Evolutionary conservation across 2,888 invertebrate species (phyloP), one percentile per base, ranked within the genome.

Genomic region (Yponomeuta evonymella): DNA sequence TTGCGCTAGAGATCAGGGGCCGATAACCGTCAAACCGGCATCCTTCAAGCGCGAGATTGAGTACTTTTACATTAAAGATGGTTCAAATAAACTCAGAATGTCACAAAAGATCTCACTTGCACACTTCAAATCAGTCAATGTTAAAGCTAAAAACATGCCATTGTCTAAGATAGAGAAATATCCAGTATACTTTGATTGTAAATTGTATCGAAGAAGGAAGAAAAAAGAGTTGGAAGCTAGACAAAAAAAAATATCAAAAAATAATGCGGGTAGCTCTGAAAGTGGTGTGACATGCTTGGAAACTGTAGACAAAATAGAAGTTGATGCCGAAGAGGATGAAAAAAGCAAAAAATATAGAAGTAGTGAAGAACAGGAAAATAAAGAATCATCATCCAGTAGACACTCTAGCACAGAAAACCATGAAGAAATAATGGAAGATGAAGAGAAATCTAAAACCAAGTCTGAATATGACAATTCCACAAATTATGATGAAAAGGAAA

Each of bases 131-230:
- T 86, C 89, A 58, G 88, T 81, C 2, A 88, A 85, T 76, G 90
- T 91, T 48, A 67, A 79, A 30, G 84, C 82, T 15, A 81, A 75
- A 73, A 73, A 75, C 36, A 82, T 91, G 83, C 73, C 87, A 6
- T 30, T 66, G 48, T 76, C 81, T 1, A 78, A 83, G 76, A 76
- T 79, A 69, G 81, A 86, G 29, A 86, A 86, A 71, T 90, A 91
- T 78, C 89, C 90, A 33, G 86, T 90, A 30, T 85, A 83, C 78
- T 79, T 83, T 75, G 79, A 90, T 71, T 90, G 91, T 75, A 85
- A 85, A 73, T 77, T 91, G 58, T 88, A 83, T 71, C 77, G 82
- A 33, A 70, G 73, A 29, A 79, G 87, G 71, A 68, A 68, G 48
- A 68, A 29, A 15, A 48, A 51, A 68, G 67, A 11, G 11, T 9